Evolutionary conservation across 2,888 invertebrate species (phyloP).

Genomic region (Blomia tropicalis): DNA sequence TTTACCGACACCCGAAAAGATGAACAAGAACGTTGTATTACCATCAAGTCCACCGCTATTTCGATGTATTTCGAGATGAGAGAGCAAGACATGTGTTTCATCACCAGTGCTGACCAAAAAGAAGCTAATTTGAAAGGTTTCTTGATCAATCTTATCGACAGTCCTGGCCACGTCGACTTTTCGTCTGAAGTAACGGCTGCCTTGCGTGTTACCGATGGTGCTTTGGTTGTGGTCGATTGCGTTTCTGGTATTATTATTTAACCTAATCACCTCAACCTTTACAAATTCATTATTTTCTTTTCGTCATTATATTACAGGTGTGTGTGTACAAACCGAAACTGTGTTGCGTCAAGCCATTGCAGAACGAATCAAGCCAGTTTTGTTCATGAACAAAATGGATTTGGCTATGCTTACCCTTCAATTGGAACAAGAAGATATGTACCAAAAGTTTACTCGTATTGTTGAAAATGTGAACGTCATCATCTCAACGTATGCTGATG

Average conservation of each 20-base stretch:
- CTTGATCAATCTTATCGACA: conserved; percentile 98
- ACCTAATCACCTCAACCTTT: background rate
- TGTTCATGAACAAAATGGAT: conserved; percentile 99
- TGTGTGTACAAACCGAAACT: conserved; percentile 99
- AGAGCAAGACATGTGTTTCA: conserved; percentile 82
- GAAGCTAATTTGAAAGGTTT: conserved; percentile 73
- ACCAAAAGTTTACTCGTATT: conserved; percentile 95
- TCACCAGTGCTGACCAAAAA: conserved; percentile 73
- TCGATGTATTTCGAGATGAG: conserved; percentile 97
- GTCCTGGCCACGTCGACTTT: conserved; percentile 99
- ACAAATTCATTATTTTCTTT: background rate
- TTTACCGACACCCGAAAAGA: conserved; percentile 99
- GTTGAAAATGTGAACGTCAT: conserved; percentile 99
- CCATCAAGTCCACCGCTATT: conserved; percentile 99
- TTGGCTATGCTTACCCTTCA: conserved; percentile 93
- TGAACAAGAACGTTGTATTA: conserved; percentile 99
- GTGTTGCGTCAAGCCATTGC: conserved; percentile 98
- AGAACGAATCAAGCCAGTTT: conserved; percentile 96
- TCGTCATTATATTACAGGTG: conserved; percentile 49
- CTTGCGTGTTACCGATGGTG: conserved; percentile 98
- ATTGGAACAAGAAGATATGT: conserved; percentile 79
- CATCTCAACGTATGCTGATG: conserved; percentile 95
- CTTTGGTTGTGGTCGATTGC: conserved; percentile 97
- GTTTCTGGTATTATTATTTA: conserved; percentile 62
- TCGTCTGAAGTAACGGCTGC: conserved; percentile 99